These are phyloP conservation scores for Acanthosoma haemorrhoidale DNA, from an alignment of 2,888 invertebrate genomes.

Conservation along the genomic window DNA sequence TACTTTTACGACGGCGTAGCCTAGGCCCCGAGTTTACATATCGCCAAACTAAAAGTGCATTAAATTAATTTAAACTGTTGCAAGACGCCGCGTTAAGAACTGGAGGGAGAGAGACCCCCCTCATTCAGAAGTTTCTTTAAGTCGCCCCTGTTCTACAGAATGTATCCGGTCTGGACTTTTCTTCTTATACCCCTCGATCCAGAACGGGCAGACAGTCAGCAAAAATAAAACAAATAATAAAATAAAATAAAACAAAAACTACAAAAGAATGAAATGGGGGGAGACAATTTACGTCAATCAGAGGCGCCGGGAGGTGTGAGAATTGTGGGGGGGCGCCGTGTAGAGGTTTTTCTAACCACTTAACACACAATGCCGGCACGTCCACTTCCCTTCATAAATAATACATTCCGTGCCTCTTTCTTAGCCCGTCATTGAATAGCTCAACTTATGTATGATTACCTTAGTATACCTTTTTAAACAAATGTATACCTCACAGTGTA, in stretches of 20 bases:
- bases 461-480: background rate
- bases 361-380: conserved; percentile 26
- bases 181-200: background rate
- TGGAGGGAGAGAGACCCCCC: background rate
- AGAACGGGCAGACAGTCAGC: background rate
- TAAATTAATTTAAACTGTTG: too few relatives aligned
- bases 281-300: conserved; percentile 31
- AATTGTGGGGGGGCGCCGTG: conserved; percentile 15
- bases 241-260: conserved; percentile 1
- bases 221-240: background rate
- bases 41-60: too few relatives aligned
- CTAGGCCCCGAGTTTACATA: too few relatives aligned
- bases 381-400: conserved; percentile 8
- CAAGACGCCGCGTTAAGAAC: too few relatives aligned
- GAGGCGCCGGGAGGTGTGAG: conserved; percentile 28
- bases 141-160: conserved; percentile 1
- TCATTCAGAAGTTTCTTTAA: conserved; percentile 8
- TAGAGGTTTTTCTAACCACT: background rate
- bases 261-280: conserved; percentile 1
- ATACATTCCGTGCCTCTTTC: background rate
- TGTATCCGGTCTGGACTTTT: conserved; percentile 6
- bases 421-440: background rate
- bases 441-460: conserved; percentile 14
- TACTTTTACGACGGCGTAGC: too few relatives aligned
- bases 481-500: too few relatives aligned